Percentiles rank a stretch among this genome's conserved stretches.
These are phyloP conservation scores for Paralichthys olivaceus DNA, from an alignment of 2,113 vertebrate species.

Conservation along the genomic window DNA sequence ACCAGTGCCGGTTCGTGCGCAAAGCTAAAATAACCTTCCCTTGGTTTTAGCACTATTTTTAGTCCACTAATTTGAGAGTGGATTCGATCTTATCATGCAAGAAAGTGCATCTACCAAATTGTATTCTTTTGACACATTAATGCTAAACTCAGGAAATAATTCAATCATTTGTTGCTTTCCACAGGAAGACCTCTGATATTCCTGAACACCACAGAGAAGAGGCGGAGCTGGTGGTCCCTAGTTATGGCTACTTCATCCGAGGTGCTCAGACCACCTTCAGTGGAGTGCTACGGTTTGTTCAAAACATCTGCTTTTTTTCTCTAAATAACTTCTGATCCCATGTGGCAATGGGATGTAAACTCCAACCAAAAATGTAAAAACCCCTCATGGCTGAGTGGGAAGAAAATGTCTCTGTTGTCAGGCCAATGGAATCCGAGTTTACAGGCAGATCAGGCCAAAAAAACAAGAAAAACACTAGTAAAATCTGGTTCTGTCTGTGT, in stretches of 20 bases:
- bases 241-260: constrained; percentile 93
- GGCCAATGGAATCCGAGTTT: background rate
- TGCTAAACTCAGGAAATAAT: background rate
- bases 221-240: constrained; percentile 91
- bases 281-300: constrained; percentile 89
- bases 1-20: too few relatives aligned
- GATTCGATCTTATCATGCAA: too few relatives aligned
- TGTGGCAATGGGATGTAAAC: background rate
- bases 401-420: background rate
- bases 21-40: too few relatives aligned
- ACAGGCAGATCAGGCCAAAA: background rate
- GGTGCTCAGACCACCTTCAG: constrained; percentile 96
- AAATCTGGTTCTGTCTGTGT: background rate
- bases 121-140: background rate
- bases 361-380: background rate
- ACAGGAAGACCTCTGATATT: constrained; percentile 90
- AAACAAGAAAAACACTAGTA: background rate
- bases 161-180: background rate
- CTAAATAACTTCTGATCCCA: background rate
- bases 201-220: constrained; percentile 91
- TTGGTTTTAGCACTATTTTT: too few relatives aligned
- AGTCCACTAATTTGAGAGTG: too few relatives aligned
- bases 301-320: constrained; percentile 1
- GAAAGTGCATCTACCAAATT: background rate
- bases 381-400: background rate